Evolutionary conservation across 30 jellyfish, hydroid and myxozoan genomes (phyloP).

Genomic region (Phacellophora camtschatica): DNA sequence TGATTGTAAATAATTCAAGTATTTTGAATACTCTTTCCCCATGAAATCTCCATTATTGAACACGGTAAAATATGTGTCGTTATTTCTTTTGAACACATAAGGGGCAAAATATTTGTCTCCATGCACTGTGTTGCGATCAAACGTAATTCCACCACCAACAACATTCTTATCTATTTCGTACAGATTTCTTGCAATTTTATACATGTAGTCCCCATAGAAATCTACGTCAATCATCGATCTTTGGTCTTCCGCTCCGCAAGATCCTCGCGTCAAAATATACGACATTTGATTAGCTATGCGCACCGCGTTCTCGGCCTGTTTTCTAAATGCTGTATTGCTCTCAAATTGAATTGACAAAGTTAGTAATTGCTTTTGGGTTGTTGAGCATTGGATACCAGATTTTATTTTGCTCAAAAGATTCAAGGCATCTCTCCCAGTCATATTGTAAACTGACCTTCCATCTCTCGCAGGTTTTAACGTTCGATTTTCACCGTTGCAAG

Average conservation of each 20-base stretch:
- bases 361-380: neutral
- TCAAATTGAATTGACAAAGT: slow-evolving; percentile 41
- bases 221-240: neutral
- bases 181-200: slow-evolving; percentile 4
- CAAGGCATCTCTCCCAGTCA: slow-evolving; percentile 55
- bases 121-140: slow-evolving; percentile 1
- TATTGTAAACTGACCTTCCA: slow-evolving; percentile 14
- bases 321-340: slow-evolving; percentile 23
- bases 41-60: slow-evolving; percentile 1
- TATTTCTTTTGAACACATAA: neutral
- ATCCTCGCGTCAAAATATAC: slow-evolving; percentile 45
- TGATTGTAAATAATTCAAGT: neutral
- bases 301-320: slow-evolving; percentile 50
- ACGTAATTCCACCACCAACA: slow-evolving; percentile 27
- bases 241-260: slow-evolving; percentile 18
- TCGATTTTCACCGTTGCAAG: slow-evolving; percentile 17
- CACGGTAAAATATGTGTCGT: neutral
- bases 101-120: slow-evolving; percentile 51
- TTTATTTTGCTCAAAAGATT: neutral
- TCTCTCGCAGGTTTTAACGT: neutral
- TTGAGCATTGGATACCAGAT: neutral
- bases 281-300: slow-evolving; percentile 64
- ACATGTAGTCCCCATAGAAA: neutral
- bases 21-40: neutral
- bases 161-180: neutral